phyloP scores from a whole-genome alignment of 2,797 vertebrate genomes.

The Phataginus tricuspis region DNA sequence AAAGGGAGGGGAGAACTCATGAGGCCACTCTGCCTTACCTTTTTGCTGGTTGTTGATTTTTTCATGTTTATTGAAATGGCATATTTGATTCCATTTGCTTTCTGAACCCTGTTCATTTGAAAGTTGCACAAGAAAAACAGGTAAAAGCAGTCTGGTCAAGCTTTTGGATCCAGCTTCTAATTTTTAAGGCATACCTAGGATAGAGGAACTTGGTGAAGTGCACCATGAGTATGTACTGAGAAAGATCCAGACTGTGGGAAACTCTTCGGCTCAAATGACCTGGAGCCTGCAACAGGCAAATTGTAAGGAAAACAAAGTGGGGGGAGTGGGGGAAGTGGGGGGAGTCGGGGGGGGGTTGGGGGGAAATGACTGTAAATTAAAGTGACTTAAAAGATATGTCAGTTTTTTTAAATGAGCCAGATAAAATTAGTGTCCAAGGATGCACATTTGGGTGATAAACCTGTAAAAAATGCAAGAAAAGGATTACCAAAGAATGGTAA shows the following conservation, averaged over 20 bases:
- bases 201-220: background rate
- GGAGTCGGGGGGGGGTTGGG: background rate
- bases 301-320: background rate
- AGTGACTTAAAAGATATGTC: background rate
- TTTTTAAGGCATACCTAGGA: background rate
- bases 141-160: background rate
- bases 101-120: background rate
- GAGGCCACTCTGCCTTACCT: background rate
- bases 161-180: background rate
- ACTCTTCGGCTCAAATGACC: background rate
- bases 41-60: constrained; percentile 31
- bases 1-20: background rate
- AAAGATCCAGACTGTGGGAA: background rate
- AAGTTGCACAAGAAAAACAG: background rate
- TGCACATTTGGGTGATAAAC: background rate
- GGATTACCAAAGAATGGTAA: background rate
- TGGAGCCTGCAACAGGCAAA: background rate
- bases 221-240: background rate
- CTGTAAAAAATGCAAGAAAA: background rate
- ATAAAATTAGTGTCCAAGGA: constrained; percentile 3
- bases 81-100: constrained; percentile 31
- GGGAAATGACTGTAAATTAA: background rate
- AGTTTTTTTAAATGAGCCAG: background rate
- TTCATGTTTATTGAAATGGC: background rate
- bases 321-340: background rate